These are phyloP conservation scores for Phaethon lepturus DNA, from an alignment of 2,113 vertebrate species.

Conservation along the genomic window DNA sequence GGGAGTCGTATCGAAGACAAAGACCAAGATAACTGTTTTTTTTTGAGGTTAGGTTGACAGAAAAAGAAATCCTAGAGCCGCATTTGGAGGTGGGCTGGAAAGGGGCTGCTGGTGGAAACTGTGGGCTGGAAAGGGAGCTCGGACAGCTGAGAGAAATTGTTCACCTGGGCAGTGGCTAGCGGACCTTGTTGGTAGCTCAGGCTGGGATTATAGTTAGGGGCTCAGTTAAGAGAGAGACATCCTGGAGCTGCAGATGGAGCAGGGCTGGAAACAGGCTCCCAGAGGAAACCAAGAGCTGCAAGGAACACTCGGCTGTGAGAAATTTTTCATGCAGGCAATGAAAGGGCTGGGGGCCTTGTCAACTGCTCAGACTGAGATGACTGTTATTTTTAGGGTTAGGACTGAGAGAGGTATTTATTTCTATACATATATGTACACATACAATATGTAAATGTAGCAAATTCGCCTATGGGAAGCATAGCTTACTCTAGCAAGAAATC, in stretches of 20 bases:
- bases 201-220: accelerated
- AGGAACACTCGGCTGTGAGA: background rate
- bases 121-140: background rate
- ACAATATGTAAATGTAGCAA: background rate
- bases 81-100: background rate
- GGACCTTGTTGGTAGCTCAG: background rate
- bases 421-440: background rate
- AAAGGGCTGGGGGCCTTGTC: background rate
- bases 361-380: background rate
- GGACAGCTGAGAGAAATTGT: background rate
- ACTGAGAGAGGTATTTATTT: background rate
- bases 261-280: background rate
- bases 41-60: background rate
- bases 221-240: accelerated
- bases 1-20: background rate
- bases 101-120: background rate
- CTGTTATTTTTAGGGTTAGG: background rate
- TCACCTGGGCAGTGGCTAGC: background rate
- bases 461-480: background rate
- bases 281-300: background rate
- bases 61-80: background rate
- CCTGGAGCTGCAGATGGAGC: background rate
- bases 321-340: background rate
- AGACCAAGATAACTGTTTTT: background rate
- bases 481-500: background rate